Evolutionary conservation across 2,797 vertebrate species (phyloP), one percentile per base, ranked within the genome.

Genomic region (Geotrypetes seraphini): DNA sequence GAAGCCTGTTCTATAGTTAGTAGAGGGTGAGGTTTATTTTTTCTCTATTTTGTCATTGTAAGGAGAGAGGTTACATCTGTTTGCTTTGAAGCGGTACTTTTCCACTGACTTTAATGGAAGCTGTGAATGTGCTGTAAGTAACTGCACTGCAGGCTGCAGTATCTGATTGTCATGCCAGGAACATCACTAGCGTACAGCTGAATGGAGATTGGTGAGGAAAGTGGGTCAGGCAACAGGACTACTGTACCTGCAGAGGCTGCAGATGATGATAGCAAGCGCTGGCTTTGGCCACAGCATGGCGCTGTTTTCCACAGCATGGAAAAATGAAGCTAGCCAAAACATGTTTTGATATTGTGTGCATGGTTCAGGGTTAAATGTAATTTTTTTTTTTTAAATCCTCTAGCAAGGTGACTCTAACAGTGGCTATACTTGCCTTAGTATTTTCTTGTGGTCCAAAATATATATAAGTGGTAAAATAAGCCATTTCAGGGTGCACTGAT

Each of bases 141-240:
- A 44, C 77, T 74, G 74, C 73, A 71, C 71, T 71, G 68, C 66
- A 73, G 77, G 66, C 72, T 81, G 79, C 75, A 71, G 73, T 57
- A 70, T 63, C 76, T 73, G 70, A 81, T 83, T 81, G 76, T 75
- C 73, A 79, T 81, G 73, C 78, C 67, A 60, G 70, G 45, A 76
- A 67, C 73, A 76, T 79, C 75, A 47, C 63, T 60, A 69, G 60
- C 53, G 48, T 73, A 66, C 57, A 67, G 72, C 72, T 75, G 70
- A 76, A 69, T 73, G 71, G 71, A 73, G 73, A 71, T 37, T 61
- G 66, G 63, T 58, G 51, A 65, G 53, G 53, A 80, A 81, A 78
- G 47, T 81, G 71, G 78, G 79, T 84, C 75, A 83, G 64, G 65
- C 73, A 69, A 19, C 62, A 60, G 64, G 66, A 68, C 68, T 68